Percentiles rank a stretch among this genome's conserved stretches.
These are phyloP conservation scores for Vulpes ferrilata DNA, from an alignment of 2,113 vertebrate species.

Conservation along the genomic window DNA sequence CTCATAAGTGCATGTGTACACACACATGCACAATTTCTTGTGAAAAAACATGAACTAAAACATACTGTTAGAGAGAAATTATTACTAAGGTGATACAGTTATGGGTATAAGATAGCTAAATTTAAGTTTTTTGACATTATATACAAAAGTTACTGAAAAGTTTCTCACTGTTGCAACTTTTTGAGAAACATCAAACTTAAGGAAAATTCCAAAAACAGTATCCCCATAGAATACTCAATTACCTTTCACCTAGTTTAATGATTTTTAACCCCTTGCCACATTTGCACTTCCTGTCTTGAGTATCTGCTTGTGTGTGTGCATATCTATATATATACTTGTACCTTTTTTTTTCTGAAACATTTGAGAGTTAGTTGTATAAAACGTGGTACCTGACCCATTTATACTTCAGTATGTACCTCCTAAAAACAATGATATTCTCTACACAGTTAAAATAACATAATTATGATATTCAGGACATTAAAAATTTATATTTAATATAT, in stretches of 20 bases:
- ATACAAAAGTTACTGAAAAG: neutral
- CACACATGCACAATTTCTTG: neutral
- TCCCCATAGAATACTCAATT: neutral
- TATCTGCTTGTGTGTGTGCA: neutral
- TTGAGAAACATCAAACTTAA: slow-evolving; percentile 14
- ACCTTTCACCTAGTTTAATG: neutral
- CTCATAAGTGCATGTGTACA: neutral
- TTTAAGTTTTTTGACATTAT: neutral
- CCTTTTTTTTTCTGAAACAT: neutral
- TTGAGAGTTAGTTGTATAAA: neutral
- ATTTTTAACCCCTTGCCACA: neutral
- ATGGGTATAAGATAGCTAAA: neutral
- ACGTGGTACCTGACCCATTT: neutral
- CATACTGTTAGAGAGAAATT: neutral
- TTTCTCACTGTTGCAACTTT: neutral
- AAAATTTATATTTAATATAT: neutral
- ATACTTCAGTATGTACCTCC: neutral
- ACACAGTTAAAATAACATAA: neutral
- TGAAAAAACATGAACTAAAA: neutral
- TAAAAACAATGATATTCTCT: neutral
- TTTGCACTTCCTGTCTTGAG: neutral
- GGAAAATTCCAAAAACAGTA: neutral
- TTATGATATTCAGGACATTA: neutral
- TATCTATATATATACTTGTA: neutral
- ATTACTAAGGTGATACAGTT: neutral